Conservation (phyloP, 2,113 vertebrate species). For the Prunella fulvescens region DNA sequence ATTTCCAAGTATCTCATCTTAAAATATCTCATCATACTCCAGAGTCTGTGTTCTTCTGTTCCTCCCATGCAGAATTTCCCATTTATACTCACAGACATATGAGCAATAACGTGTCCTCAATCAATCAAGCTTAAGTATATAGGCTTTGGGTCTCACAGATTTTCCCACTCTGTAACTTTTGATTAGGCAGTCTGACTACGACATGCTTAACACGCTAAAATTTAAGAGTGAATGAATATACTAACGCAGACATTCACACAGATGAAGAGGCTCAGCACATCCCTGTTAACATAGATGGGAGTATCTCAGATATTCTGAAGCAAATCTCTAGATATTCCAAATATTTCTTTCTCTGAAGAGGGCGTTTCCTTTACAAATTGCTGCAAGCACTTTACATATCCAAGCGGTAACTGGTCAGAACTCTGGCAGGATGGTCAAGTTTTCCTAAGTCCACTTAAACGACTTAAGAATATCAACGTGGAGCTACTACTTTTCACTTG, state of each 20-base stretch:
- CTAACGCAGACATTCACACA: not conserved
- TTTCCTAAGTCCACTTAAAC: not conserved
- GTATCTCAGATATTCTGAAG: not conserved
- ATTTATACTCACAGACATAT: accelerated
- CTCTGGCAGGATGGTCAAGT: not conserved
- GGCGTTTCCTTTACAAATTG: not conserved
- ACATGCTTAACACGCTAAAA: not conserved
- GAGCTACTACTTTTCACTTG: not conserved
- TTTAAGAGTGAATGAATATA: not conserved
- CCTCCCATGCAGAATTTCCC: not conserved
- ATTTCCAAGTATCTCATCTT: not conserved
- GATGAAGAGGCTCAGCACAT: not conserved
- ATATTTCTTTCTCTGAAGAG: not conserved
- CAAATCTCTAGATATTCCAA: not conserved
- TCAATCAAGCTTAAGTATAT: not conserved
- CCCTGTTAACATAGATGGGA: not conserved
- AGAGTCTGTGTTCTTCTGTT: not conserved
- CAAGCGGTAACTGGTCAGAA: not conserved
- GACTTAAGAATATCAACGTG: not conserved
- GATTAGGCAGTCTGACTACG: not conserved
- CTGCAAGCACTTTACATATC: not conserved
- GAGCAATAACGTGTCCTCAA: not conserved
- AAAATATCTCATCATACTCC: not conserved
- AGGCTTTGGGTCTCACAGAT: not conserved
- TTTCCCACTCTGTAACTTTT: not conserved